phyloP scores from a whole-genome alignment of 2,888 invertebrate species.

The Cosmorhoe ocellata region DNA sequence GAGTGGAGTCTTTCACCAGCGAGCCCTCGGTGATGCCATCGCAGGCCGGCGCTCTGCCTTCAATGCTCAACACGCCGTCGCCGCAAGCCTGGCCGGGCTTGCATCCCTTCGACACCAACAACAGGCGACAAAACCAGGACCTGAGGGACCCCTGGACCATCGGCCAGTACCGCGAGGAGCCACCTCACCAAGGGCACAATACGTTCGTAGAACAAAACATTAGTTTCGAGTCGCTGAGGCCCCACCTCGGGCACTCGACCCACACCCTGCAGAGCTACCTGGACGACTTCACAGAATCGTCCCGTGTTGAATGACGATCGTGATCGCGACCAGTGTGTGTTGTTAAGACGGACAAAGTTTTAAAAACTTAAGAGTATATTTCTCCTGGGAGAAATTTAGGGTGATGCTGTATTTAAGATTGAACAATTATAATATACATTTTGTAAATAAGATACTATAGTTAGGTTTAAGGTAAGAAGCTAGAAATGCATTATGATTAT shows the following conservation, averaged over 20 bases:
- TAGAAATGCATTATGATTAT: constrained; percentile 74
- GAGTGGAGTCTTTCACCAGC: constrained; percentile 47
- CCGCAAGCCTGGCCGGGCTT: constrained; percentile 62
- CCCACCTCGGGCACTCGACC: constrained; percentile 52
- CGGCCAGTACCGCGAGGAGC: constrained; percentile 71
- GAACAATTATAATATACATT: constrained; percentile 71
- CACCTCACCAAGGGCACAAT: constrained; percentile 64
- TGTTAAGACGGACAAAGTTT: constrained; percentile 37
- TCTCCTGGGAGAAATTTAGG: constrained; percentile 39
- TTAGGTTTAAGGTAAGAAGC: constrained; percentile 71
- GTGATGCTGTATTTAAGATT: constrained; percentile 58
- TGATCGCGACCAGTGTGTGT: constrained; percentile 28
- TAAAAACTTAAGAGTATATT: constrained; percentile 12
- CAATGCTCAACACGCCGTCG: constrained; percentile 62
- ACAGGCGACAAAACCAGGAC: constrained; percentile 52
- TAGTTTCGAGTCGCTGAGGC: constrained; percentile 64
- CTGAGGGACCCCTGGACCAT: constrained; percentile 67
- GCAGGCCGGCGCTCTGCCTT: constrained; percentile 49
- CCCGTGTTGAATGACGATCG: constrained; percentile 70
- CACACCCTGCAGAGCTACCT: constrained; percentile 61
- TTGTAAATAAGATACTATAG: constrained; percentile 79
- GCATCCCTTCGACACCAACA: constrained; percentile 58
- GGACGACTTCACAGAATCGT: constrained; percentile 68
- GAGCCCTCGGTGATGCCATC: constrained; percentile 45
- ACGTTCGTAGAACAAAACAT: constrained; percentile 69